Evolutionary conservation across 2,113 vertebrate species (phyloP).

Genomic region (Beaufortia kweichowensis): DNA sequence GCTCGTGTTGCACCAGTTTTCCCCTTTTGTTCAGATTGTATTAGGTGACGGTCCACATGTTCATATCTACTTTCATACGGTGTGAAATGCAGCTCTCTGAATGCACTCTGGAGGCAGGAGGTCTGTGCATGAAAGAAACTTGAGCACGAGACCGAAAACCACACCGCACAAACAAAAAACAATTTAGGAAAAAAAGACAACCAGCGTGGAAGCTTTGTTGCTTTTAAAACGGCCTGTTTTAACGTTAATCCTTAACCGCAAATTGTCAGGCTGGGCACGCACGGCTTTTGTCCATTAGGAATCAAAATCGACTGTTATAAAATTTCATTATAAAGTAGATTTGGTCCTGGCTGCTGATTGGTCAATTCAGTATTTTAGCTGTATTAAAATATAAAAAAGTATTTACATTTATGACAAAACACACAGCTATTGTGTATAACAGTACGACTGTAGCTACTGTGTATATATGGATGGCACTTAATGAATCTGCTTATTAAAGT

Average conservation of each 20-base stretch:
- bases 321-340: not conserved
- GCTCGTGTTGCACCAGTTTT: slow-evolving; percentile 13
- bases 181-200: slow-evolving; percentile 36
- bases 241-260: slow-evolving; percentile 30
- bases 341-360: too few species aligned
- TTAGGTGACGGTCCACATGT: slow-evolving; percentile 37
- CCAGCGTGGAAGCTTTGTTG: slow-evolving; percentile 42
- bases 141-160: slow-evolving; percentile 40
- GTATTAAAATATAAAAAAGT: too few species aligned
- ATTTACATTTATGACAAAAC: too few species aligned
- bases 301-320: not conserved
- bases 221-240: slow-evolving; percentile 29
- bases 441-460: too few species aligned
- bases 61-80: slow-evolving; percentile 44
- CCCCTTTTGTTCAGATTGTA: slow-evolving; percentile 39
- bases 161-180: slow-evolving; percentile 39
- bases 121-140: slow-evolving; percentile 35
- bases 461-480: too few species aligned
- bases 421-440: too few species aligned
- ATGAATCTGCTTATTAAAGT: too few species aligned
- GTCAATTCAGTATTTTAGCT: too few species aligned
- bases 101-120: slow-evolving; percentile 32
- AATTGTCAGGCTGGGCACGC: not conserved
- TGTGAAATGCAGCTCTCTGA: slow-evolving; percentile 41
- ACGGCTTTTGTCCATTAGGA: not conserved